A percentile compares a stretch with the other conserved stretches of the same genome.
Evolutionary conservation across 2,888 invertebrate species (phyloP).

Genomic region (Hirtodrosophila confusa): DNA sequence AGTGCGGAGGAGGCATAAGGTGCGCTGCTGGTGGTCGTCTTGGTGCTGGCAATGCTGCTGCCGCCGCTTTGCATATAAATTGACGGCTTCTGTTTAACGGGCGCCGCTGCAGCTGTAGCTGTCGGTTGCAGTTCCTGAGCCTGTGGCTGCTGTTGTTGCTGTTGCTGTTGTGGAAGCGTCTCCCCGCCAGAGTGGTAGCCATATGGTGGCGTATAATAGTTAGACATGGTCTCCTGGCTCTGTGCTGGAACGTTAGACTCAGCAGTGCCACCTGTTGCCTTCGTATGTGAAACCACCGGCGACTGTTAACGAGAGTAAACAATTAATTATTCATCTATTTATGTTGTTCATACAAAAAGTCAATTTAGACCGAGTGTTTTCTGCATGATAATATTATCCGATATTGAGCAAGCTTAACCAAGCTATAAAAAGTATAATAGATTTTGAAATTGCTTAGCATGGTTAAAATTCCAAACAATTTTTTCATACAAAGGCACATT

Average conservation of each 20-base stretch:
- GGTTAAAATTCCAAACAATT: too few species aligned
- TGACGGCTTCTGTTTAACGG: slow-evolving; percentile 50
- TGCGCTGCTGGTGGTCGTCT: slow-evolving; percentile 81
- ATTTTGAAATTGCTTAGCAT: too few species aligned
- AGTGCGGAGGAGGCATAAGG: slow-evolving; percentile 67
- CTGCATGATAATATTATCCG: too few species aligned
- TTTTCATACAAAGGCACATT: too few species aligned
- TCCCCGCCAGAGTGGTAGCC: slow-evolving; percentile 78
- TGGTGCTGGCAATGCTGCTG: slow-evolving; percentile 77
- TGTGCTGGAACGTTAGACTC: slow-evolving; percentile 25
- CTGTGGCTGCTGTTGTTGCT: slow-evolving; percentile 13
- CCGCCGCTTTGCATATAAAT: slow-evolving; percentile 83
- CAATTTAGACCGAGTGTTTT: too few species aligned
- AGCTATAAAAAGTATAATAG: too few species aligned
- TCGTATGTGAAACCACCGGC: slow-evolving; percentile 80
- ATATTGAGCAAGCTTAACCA: too few species aligned
- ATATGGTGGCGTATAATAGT: slow-evolving; percentile 82
- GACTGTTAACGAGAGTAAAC: slow-evolving; percentile 50
- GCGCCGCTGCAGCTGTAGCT: slow-evolving; percentile 4
- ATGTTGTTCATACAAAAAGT: too few species aligned
- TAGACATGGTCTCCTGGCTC: slow-evolving; percentile 21
- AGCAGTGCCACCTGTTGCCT: slow-evolving; percentile 43
- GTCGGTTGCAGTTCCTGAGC: slow-evolving; percentile 1
- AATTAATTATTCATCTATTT: background rate
- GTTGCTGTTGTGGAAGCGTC: slow-evolving; percentile 23